Evolutionary conservation across 2,797 vertebrate species (phyloP), one percentile per base, ranked within the genome.

Genomic region (Malacoctenus gilli): DNA sequence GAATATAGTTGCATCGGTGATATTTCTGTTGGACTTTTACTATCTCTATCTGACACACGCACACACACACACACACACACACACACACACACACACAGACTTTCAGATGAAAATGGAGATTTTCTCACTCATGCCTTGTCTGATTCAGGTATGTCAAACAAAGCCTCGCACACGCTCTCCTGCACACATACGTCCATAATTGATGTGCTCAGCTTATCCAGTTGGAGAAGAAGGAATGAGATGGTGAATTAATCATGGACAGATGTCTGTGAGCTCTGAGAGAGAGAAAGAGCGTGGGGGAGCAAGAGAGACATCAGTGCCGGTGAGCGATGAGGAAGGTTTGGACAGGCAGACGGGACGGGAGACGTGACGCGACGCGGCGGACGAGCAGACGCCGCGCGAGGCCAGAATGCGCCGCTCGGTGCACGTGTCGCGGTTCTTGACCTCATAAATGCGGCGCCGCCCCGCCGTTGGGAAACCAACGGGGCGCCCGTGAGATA

Each of bases 181-280:
- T 20, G 7, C 12, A 41, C 31, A 13, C 37, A 22, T 54, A 35
- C 21, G 51, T 83, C 35, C 60, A 84, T 78, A 78, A 86, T 75
- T 66, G 35, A 87, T 82, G 62, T 48, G 32, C 60, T 72, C 43
- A 50, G 66, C 68, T 72, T 76, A 72, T 71, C 69, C 58, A 56
- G 65, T 69, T 67, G 58, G 69, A 76, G 66, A 25, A 41, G 51
- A 28, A 72, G 56, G 60, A 79, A 68, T 56, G 42, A 42, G 34
- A 47, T 54, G n/a, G 57, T 83, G 61, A 86, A 89, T 89, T 72
- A 83, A 83, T 83, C 68, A 87, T 83, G 39, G 49, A 40, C 38
- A 19, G 11, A 38, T 55, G 62, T 60, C 54, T 76, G 41, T 37
- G 50, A 32, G 37, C 31, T 37, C 40, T 19, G n/a, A 28, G 53